These are phyloP conservation scores for Gobio occitaniae DNA, from an alignment of 2,797 vertebrate species.

Conservation along the genomic window DNA sequence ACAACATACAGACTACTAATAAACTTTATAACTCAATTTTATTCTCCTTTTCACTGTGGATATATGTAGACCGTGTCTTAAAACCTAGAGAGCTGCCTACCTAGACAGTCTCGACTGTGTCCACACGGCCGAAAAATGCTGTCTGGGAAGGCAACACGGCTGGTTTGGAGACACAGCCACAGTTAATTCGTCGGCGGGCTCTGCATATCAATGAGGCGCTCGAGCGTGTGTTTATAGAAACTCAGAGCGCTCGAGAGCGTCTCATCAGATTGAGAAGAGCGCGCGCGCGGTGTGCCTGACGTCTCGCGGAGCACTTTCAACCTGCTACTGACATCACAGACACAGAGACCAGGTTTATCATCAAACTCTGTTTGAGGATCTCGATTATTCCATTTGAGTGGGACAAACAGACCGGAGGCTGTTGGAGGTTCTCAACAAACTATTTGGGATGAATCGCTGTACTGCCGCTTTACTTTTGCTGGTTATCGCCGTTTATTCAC, in stretches of 20 bases:
- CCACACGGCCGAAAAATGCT: neutral
- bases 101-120: slow-evolving; percentile 80
- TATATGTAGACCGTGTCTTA: neutral
- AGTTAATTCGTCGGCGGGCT: slow-evolving; percentile 83
- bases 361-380: slow-evolving; percentile 12
- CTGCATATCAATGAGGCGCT: slow-evolving; percentile 94
- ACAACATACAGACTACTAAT: slow-evolving; percentile 38
- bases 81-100: slow-evolving; percentile 62
- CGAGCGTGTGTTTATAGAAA: slow-evolving; percentile 87
- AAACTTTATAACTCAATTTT: slow-evolving; percentile 44
- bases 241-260: slow-evolving; percentile 63
- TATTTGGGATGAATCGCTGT: slow-evolving; percentile 85
- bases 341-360: neutral
- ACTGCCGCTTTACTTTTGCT: slow-evolving; percentile 87
- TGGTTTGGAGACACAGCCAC: neutral
- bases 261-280: slow-evolving; percentile 50
- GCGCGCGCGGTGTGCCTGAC: slow-evolving; percentile 31
- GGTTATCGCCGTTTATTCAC: slow-evolving; percentile 83
- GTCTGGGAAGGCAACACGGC: neutral
- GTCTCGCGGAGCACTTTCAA: slow-evolving; percentile 39
- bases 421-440: slow-evolving; percentile 49
- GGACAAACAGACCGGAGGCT: slow-evolving; percentile 22
- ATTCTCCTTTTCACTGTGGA: neutral
- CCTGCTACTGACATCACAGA: slow-evolving; percentile 24
- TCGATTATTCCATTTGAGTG: slow-evolving; percentile 25